phyloP scores from a whole-genome alignment of 1,140 invertebrate species.

The Anoplolepis gracilipes region DNA sequence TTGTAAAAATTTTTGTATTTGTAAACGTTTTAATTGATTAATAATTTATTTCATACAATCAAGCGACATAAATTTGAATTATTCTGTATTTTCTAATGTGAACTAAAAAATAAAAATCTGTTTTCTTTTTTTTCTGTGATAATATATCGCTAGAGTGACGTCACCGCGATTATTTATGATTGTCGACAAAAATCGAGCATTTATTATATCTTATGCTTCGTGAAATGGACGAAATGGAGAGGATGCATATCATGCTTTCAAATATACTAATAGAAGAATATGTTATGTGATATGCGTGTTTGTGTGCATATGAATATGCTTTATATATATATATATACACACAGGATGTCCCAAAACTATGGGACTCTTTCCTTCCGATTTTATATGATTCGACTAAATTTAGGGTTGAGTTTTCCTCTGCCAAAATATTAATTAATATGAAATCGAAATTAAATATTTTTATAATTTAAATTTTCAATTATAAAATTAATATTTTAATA shows the following conservation, averaged over 20 bases:
- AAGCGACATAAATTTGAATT: constrained; percentile 34
- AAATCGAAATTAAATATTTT: too few species aligned
- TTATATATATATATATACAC: too few species aligned
- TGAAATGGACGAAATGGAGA: constrained; percentile 50
- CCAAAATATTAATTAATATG: background rate
- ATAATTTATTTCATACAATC: background rate
- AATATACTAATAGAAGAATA: constrained; percentile 56
- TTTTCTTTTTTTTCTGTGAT: constrained; percentile 30
- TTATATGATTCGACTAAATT: background rate
- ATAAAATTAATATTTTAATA: too few species aligned
- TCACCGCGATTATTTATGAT: constrained; percentile 27
- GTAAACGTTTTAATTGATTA: background rate
- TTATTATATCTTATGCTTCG: constrained; percentile 18
- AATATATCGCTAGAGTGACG: constrained; percentile 45
- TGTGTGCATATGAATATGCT: constrained; percentile 54
- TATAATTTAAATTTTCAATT: too few species aligned
- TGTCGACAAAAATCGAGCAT: constrained; percentile 52
- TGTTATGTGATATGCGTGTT: constrained; percentile 63
- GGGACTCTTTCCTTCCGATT: background rate
- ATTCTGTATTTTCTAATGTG: constrained; percentile 10
- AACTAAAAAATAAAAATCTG: constrained; percentile 15
- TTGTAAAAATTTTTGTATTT: background rate
- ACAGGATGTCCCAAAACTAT: constrained; percentile 62
- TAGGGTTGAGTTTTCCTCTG: background rate
- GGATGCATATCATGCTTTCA: constrained; percentile 33